Evolutionary conservation across 1,140 invertebrate species (phyloP).

Genomic region (Camponotus pennsylvanicus): DNA sequence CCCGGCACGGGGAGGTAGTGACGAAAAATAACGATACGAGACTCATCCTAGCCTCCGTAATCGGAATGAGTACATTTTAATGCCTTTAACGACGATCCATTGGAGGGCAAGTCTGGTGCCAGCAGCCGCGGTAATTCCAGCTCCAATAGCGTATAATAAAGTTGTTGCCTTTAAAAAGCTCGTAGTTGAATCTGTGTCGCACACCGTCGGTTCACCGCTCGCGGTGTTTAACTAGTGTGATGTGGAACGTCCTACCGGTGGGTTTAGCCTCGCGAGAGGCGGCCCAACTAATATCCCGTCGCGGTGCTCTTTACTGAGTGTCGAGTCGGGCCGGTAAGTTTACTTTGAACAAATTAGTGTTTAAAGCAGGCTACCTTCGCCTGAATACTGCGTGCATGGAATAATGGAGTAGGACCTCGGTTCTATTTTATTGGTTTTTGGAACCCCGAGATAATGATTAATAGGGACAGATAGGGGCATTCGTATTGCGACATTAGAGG

Average conservation of each 20-base stretch:
- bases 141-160: conserved; percentile 96
- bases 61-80: conserved; percentile 89
- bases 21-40: conserved; percentile 94
- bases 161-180: conserved; percentile 94
- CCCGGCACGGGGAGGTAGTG: conserved; percentile 84
- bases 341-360: conserved; percentile 94
- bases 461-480: too few species aligned
- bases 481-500: too few species aligned
- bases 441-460: too few species aligned
- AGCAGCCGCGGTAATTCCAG: conserved; percentile 96
- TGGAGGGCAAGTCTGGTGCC: conserved; percentile 97
- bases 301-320: conserved; percentile 89
- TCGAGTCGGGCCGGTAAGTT: conserved; percentile 89
- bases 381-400: too few species aligned
- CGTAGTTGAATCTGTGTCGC: conserved; percentile 90
- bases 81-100: conserved; percentile 95
- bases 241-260: conserved; percentile 57
- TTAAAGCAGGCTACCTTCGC: too few species aligned
- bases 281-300: conserved; percentile 85
- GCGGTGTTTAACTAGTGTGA: conserved; percentile 53
- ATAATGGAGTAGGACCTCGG: too few species aligned
- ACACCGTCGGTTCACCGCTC: conserved; percentile 81
- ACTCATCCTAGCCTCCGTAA: conserved; percentile 93
- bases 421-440: too few species aligned
- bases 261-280: conserved; percentile 71